Evolutionary conservation across 2,113 vertebrate species (phyloP).

Genomic region (Sterna hirundo): DNA sequence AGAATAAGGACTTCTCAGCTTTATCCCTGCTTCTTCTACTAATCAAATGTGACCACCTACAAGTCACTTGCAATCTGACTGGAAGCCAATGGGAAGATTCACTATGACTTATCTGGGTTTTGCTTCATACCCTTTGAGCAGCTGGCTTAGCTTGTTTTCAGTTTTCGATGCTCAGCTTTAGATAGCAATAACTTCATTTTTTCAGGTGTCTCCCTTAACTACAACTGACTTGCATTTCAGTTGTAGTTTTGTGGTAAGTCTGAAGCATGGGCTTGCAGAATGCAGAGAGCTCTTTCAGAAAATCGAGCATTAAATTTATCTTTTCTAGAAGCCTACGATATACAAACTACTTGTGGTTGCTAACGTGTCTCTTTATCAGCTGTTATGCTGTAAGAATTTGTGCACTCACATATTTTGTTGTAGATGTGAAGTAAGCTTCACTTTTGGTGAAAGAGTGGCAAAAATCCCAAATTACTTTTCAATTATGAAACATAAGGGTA

Average conservation of each 20-base stretch:
- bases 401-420: background rate
- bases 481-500: background rate
- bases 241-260: background rate
- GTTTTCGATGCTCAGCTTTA: background rate
- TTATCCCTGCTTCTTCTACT: background rate
- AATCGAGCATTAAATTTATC: background rate
- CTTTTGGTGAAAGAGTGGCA: background rate
- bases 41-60: background rate
- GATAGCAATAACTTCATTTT: background rate
- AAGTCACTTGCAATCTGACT: background rate
- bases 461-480: background rate
- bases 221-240: background rate
- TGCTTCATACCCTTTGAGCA: background rate
- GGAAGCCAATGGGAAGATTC: background rate
- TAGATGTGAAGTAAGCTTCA: background rate
- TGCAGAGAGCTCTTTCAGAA: background rate
- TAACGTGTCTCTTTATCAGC: background rate
- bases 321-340: background rate
- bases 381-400: background rate
- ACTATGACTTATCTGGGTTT: background rate
- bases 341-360: fast-evolving
- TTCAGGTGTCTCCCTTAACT: background rate
- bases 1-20: background rate
- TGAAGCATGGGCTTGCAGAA: background rate
- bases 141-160: background rate